Evolutionary conservation across 2,888 invertebrate species (phyloP).

Genomic region (Hofmannophila pseudospretella): DNA sequence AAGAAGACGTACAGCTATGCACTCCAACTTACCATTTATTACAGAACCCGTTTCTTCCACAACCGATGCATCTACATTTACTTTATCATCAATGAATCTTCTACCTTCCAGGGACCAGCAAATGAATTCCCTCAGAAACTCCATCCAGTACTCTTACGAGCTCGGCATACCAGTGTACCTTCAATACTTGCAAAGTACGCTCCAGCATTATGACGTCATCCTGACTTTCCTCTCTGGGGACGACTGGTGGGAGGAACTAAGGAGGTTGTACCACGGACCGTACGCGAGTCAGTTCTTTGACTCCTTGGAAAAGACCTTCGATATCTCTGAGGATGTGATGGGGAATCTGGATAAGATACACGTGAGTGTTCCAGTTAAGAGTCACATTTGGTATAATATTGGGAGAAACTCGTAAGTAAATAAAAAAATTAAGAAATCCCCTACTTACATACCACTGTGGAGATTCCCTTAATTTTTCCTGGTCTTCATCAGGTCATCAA

Average conservation of each 20-base stretch:
- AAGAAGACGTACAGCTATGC: no score
- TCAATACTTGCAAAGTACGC: slow-evolving; percentile 54
- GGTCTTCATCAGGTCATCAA: no score
- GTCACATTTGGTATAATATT: no score
- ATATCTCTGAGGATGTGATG: slow-evolving; percentile 50
- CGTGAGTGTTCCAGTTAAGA: slow-evolving; percentile 53
- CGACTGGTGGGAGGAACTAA: slow-evolving; percentile 60
- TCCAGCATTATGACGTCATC: slow-evolving; percentile 51
- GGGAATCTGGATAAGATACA: slow-evolving; percentile 60
- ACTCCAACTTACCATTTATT: no score
- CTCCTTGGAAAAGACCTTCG: slow-evolving; percentile 48
- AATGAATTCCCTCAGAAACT: slow-evolving; percentile 33
- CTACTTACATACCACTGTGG: no score
- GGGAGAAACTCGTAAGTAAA: no score
- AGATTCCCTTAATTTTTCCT: no score
- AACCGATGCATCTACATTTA: no score
- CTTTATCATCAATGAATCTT: no score
- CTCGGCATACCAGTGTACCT: slow-evolving; percentile 53
- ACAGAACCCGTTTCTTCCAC: no score
- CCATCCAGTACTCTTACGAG: slow-evolving; percentile 54
- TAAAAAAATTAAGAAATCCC: no score
- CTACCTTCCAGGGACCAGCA: slow-evolving; percentile 46
- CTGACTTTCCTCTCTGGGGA: slow-evolving; percentile 52
- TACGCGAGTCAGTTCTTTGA: slow-evolving; percentile 45
- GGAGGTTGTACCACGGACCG: slow-evolving; percentile 45